These are phyloP conservation scores for Verasper variegatus DNA, from an alignment of 2,113 vertebrate species.

Conservation along the genomic window DNA sequence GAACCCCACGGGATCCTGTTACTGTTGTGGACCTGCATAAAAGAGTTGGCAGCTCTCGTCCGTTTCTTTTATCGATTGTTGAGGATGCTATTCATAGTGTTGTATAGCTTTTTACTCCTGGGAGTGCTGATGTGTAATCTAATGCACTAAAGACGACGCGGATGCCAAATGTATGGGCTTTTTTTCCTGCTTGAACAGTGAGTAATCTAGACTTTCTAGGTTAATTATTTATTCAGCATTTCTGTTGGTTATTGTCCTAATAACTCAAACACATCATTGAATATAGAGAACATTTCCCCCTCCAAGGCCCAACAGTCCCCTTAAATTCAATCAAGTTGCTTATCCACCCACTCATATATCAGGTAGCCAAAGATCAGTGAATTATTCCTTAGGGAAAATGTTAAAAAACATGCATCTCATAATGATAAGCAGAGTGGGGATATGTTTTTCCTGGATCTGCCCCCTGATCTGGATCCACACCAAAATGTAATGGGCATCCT, in stretches of 20 bases:
- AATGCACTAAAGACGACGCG: neutral
- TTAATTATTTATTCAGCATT: neutral
- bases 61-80: constrained; percentile 37
- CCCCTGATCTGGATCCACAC: no score
- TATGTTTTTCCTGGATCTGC: no score
- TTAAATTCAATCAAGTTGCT: neutral
- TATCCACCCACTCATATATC: neutral
- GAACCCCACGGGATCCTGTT: constrained; percentile 26
- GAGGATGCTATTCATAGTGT: constrained; percentile 34
- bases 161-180: neutral
- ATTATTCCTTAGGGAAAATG: no score
- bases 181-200: neutral
- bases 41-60: neutral
- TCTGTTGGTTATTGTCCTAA: neutral
- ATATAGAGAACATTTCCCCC: no score
- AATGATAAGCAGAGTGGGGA: no score
- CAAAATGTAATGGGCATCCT: no score
- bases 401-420: no score
- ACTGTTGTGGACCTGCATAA: constrained; percentile 18
- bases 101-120: constrained; percentile 16
- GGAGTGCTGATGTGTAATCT: neutral
- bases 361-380: no score
- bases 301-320: no score
- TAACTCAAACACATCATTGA: no score
- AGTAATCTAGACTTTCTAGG: neutral